These are phyloP conservation scores for Galagoides demidoff DNA, from an alignment of 2,797 vertebrate genomes.

Conservation along the genomic window DNA sequence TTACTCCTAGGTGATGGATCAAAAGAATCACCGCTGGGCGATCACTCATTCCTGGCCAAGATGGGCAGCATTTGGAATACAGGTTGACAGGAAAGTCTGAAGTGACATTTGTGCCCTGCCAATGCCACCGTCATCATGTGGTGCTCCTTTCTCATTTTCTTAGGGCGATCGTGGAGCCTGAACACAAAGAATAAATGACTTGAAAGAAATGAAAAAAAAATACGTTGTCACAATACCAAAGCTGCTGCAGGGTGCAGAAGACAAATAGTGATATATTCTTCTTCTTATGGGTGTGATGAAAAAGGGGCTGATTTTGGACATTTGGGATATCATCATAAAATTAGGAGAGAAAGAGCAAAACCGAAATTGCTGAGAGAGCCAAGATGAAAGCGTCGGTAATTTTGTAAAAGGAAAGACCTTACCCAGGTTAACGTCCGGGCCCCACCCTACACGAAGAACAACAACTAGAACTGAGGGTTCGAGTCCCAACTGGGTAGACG, in stretches of 20 bases:
- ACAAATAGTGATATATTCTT: constrained; percentile 47
- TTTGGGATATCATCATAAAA: not conserved
- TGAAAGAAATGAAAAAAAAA: constrained; percentile 72
- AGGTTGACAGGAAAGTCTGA: constrained; percentile 73
- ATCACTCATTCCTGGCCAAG: constrained; percentile 66
- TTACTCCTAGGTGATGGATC: constrained; percentile 62
- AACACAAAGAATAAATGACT: constrained; percentile 62
- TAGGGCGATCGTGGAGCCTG: constrained; percentile 63
- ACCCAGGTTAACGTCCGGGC: not conserved
- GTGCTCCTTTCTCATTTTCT: constrained; percentile 66
- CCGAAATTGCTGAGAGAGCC: not conserved
- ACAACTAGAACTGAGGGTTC: constrained; percentile 6
- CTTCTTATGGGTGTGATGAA: not conserved
- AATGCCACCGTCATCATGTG: constrained; percentile 42
- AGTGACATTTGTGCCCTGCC: constrained; percentile 74
- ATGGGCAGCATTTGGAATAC: constrained; percentile 64
- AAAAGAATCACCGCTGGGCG: constrained; percentile 51
- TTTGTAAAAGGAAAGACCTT: not conserved
- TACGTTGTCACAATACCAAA: not conserved
- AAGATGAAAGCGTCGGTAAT: not conserved
- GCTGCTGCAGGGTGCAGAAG: not conserved
- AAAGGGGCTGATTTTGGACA: not conserved
- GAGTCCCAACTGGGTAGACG: not conserved
- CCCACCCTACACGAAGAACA: not conserved
- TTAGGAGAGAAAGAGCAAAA: not conserved